Evolutionary conservation across 2,888 invertebrate species (phyloP), one percentile per base, ranked within the genome.

Genomic region (Lasioglossum oenotherae): DNA sequence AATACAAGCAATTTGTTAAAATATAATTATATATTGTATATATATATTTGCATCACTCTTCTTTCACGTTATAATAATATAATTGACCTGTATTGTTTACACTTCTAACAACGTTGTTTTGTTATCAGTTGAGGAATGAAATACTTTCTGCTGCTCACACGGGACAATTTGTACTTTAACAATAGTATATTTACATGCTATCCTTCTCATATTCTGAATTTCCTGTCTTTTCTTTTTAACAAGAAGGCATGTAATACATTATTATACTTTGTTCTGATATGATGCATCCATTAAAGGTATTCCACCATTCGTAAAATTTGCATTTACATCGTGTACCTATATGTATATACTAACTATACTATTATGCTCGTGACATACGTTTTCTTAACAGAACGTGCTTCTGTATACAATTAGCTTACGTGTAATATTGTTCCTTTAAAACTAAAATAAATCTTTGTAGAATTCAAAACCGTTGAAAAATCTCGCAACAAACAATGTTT

Each of bases 151-250:
- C 80, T 35, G 72, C 81, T 85, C 75, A 86, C 82, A 78, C 76
- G 31, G 57, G 73, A 82, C 69, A 82, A 89, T 91, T 90, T 91
- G 90, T 90, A 90, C 88, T 91, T 74, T 82, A 83, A 72, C 84
- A 88, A 86, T 81, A 82, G 84, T 85, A 85, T 85, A 86, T 88
- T 80, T 86, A 87, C 83, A 80, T 84, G 82, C 79, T 75, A 84
- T 81, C 44, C 57, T 41, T 76, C 78, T 64, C 71, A 75, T 46
- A 49, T 86, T 81, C 57, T 31, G 19, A 57, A 44, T 16, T 75
- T 67, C 31, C 35, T 53, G 5, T 69, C 27, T 31, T 41, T 41
- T 44, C 78, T 16, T 41, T 31, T 31, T 81, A 38, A 69, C 35
- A 38, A 41, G 38, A 38, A 38, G n/a, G 41, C 4, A 53, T 23